Base-by-base conservation (phyloP, 2,888 invertebrate genomes). In the Eudemis profundana region DNA sequence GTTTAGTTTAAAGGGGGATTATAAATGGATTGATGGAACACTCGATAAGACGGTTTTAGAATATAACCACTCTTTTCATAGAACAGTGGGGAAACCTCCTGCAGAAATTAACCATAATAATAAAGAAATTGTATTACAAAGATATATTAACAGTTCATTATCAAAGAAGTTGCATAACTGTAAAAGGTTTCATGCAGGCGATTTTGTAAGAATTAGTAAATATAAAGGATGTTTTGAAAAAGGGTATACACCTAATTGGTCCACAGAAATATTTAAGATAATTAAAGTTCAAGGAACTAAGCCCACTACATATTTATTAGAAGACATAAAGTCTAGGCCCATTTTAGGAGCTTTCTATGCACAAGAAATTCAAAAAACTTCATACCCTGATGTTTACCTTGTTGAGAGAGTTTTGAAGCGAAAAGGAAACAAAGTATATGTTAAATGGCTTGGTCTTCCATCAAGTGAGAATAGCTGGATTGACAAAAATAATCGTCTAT, bases 1-100 rank as follows among this genome's bases (percentile, higher is more conserved):
- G 12, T 67, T 67, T 50, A 63, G 54, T 54, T 15, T 67, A 5
- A 17, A 42, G 10, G 67, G 67, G 1, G 60, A 54, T 27, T 63
- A 63, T 36, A 60, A 63, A 60, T 67, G 67, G 67, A 19, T 38
- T 14, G 36, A n/a, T n/a, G n/a, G n/a, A n/a, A n/a, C n/a, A n/a
- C n/a, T n/a, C n/a, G n/a, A n/a, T n/a, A n/a, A n/a, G n/a, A n/a
- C n/a, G n/a, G n/a, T n/a, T n/a, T n/a, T n/a, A n/a, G 21, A 53
- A 53, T 53, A 53, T 7, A 53, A 53, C 21, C 38, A 53, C 38
- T 3, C 5, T 19, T n/a, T 21, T 21, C 53, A 53, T 38, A 53
- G 53, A 38, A 53, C 38, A 21, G 3, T 53, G 2, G 21, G 21
- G 3, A n/a, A 7, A 53, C 3, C 53, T 3, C n/a, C n/a, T n/a